These are phyloP conservation scores for Eretmocerus hayati DNA, from an alignment of 2,888 invertebrate genomes.

Conservation along the genomic window DNA sequence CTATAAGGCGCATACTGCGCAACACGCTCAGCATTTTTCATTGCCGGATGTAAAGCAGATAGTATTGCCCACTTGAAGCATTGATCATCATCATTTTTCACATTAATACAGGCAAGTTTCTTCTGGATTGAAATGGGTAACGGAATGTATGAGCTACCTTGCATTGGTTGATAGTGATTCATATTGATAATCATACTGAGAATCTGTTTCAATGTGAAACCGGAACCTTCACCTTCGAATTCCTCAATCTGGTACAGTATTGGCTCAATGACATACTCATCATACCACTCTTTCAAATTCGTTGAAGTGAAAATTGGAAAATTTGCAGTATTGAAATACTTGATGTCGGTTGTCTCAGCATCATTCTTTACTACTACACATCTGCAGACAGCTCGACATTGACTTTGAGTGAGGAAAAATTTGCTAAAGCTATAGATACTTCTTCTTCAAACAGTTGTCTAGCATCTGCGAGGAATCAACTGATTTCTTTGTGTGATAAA, in stretches of 20 bases:
- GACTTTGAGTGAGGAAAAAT: neutral
- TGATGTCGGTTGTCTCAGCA: neutral
- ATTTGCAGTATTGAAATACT: conserved; percentile 3
- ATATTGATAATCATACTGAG: conserved; percentile 26
- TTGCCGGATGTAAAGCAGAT: neutral
- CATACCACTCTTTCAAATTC: neutral
- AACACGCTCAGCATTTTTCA: neutral
- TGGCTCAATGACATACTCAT: conserved; percentile 21
- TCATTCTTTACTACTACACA: neutral
- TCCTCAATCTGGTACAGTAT: conserved; percentile 25
- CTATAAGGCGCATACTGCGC: neutral
- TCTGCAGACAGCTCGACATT: neutral
- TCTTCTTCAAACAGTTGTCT: too few species aligned
- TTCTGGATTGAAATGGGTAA: neutral
- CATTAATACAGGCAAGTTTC: conserved; percentile 7
- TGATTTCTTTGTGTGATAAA: too few species aligned
- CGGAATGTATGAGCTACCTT: conserved; percentile 26
- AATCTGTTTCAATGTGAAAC: conserved; percentile 25
- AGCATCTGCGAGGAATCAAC: too few species aligned
- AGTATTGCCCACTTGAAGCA: conserved; percentile 28
- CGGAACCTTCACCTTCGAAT: conserved; percentile 27
- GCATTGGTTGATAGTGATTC: conserved; percentile 26
- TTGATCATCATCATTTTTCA: conserved; percentile 24
- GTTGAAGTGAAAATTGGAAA: neutral
- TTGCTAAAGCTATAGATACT: too few species aligned